Evolutionary conservation across 1,140 invertebrate genomes (phyloP).

Genomic region (Drosophila pectinifera): DNA sequence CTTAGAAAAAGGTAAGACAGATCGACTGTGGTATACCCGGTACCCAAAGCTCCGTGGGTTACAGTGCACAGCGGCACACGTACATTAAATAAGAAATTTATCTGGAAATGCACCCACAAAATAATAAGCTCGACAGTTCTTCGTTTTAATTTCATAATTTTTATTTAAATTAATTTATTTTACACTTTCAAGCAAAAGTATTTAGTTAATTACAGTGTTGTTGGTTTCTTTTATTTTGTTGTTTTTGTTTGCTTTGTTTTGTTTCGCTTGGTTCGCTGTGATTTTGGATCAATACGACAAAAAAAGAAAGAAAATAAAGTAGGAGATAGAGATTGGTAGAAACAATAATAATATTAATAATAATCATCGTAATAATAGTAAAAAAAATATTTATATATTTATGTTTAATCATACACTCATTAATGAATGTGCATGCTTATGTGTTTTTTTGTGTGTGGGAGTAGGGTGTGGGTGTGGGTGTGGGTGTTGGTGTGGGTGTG

Average conservation of each 20-base stretch:
- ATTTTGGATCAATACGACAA: slow-evolving; percentile 50
- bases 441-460: not conserved
- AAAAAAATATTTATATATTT: slow-evolving; percentile 61
- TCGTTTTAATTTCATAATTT: slow-evolving; percentile 72
- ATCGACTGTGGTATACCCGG: not conserved
- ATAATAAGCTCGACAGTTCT: not conserved
- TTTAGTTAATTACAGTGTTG: slow-evolving; percentile 79
- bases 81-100: too few species aligned
- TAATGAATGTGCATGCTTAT: slow-evolving; percentile 18
- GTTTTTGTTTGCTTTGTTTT: slow-evolving; percentile 60
- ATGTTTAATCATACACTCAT: slow-evolving; percentile 32
- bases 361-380: slow-evolving; percentile 68
- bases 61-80: too few species aligned
- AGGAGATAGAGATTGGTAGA: slow-evolving; percentile 52
- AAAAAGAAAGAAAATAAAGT: slow-evolving; percentile 29
- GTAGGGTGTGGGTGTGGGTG: not conserved
- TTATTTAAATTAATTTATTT: slow-evolving; percentile 83
- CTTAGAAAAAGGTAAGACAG: too few species aligned
- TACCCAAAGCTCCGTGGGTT: not conserved
- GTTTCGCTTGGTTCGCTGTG: slow-evolving; percentile 41
- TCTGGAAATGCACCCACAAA: too few species aligned
- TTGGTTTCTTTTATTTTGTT: slow-evolving; percentile 48
- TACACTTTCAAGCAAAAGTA: slow-evolving; percentile 77
- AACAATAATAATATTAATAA: slow-evolving; percentile 63
- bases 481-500: slow-evolving; percentile 3